Percentiles rank a stretch among this genome's conserved stretches.
Evolutionary conservation across 2,797 vertebrate genomes (phyloP).

Genomic region (Coccyzus lansbergi): DNA sequence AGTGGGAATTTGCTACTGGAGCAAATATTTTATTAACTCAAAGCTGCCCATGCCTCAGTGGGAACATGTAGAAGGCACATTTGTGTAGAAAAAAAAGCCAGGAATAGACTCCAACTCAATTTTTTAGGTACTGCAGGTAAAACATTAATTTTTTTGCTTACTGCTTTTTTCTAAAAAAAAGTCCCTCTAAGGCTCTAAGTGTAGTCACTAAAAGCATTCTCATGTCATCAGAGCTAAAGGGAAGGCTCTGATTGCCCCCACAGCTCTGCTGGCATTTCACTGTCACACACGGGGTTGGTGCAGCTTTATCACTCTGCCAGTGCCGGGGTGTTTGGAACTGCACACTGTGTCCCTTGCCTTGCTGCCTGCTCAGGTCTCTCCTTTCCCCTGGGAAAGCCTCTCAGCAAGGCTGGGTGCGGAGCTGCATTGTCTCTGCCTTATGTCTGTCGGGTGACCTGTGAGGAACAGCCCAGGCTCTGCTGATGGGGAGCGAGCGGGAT

Average conservation of each 20-base stretch:
- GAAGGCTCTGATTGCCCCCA: rapidly evolving
- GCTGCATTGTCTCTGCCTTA: too few relatives aligned
- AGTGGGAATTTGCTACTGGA: background rate
- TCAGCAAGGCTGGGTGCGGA: rapidly evolving
- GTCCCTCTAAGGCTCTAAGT: background rate
- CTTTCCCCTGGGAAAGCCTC: rapidly evolving
- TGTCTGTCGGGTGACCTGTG: rapidly evolving
- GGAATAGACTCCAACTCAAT: background rate
- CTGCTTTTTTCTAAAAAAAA: background rate
- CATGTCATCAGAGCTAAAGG: background rate
- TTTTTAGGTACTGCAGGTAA: background rate
- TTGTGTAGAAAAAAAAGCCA: background rate
- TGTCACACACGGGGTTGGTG: rapidly evolving
- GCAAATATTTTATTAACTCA: background rate
- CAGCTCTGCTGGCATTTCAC: rapidly evolving
- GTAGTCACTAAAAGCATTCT: background rate
- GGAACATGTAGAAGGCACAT: background rate
- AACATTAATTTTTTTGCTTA: background rate
- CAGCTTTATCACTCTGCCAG: rapidly evolving
- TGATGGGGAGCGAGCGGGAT: background rate
- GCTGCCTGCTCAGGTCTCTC: background rate
- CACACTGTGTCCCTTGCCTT: background rate
- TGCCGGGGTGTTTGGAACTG: rapidly evolving
- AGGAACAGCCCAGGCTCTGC: rapidly evolving
- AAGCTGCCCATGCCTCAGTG: background rate